phyloP scores from a whole-genome alignment of 1,140 invertebrate species.

The Radopholus similis region DNA sequence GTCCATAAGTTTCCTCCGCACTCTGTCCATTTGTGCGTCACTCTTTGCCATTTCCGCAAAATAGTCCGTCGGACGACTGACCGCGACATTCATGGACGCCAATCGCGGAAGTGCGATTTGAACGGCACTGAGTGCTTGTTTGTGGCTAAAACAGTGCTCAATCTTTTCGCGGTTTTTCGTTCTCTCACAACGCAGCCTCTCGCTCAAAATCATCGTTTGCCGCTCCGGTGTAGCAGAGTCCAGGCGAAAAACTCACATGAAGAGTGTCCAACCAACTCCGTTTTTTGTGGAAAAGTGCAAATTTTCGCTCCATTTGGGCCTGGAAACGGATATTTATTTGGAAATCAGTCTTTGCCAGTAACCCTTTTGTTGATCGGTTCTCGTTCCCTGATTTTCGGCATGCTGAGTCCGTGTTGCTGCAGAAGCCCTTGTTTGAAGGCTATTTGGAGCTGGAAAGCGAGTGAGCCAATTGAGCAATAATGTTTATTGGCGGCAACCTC shows the following conservation, averaged over 20 bases:
- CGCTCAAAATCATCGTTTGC: conserved; percentile 7
- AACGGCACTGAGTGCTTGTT: conserved; percentile 51
- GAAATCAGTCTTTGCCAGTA: too few species aligned
- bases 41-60: conserved; percentile 98
- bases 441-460: conserved; percentile 2
- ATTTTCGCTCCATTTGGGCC: conserved; percentile 8
- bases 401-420: neutral
- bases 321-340: too few species aligned
- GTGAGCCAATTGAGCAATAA: too few species aligned
- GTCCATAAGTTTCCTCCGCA: conserved; percentile 55
- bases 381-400: conserved; percentile 12
- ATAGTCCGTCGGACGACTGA: conserved; percentile 77
- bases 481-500: too few species aligned
- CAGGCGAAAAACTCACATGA: neutral
- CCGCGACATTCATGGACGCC: conserved; percentile 32
- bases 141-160: conserved; percentile 44
- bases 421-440: conserved; percentile 5
- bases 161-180: neutral
- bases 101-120: conserved; percentile 42
- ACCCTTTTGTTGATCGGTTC: too few species aligned
- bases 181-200: conserved; percentile 3
- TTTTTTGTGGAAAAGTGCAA: neutral
- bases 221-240: neutral
- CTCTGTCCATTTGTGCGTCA: conserved; percentile 94
- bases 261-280: conserved; percentile 2